phyloP scores from a whole-genome alignment of 2,113 vertebrate genomes.

The Heterotis niloticus region DNA sequence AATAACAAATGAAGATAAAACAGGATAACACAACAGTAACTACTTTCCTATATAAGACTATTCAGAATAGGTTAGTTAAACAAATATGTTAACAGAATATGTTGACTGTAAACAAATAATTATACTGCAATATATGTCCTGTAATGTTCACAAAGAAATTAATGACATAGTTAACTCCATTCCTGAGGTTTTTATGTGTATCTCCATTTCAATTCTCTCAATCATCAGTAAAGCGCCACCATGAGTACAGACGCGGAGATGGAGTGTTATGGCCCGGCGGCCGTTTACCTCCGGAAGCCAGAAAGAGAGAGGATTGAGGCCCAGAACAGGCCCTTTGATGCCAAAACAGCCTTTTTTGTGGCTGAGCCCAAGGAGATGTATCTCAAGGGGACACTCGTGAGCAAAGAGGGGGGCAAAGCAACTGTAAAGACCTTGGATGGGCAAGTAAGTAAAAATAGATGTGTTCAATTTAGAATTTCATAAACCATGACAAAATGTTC shows the following conservation, averaged over 20 bases:
- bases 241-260: conserved; percentile 77
- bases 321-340: conserved; percentile 78
- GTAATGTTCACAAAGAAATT: too few species aligned
- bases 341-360: conserved; percentile 75
- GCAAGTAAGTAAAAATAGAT: conserved; percentile 55
- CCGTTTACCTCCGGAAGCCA: conserved; percentile 76
- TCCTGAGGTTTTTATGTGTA: too few species aligned
- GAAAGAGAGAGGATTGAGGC: conserved; percentile 77
- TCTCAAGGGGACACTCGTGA: conserved; percentile 70
- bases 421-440: conserved; percentile 65
- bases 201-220: not conserved
- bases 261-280: conserved; percentile 74
- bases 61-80: too few species aligned
- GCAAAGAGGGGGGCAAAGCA: conserved; percentile 72
- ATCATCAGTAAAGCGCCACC: conserved; percentile 43
- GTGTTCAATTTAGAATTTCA: conserved; percentile 16
- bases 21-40: too few species aligned
- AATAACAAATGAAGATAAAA: too few species aligned
- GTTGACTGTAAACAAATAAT: too few species aligned
- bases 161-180: too few species aligned
- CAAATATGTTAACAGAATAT: too few species aligned
- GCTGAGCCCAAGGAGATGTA: conserved; percentile 67
- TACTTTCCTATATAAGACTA: too few species aligned
- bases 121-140: too few species aligned
- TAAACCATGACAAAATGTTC: too few species aligned